Percentiles rank a stretch among this genome's conserved stretches.
phyloP scores from a whole-genome alignment of 2,888 invertebrate genomes.

The Orthonychiurus folsomi region DNA sequence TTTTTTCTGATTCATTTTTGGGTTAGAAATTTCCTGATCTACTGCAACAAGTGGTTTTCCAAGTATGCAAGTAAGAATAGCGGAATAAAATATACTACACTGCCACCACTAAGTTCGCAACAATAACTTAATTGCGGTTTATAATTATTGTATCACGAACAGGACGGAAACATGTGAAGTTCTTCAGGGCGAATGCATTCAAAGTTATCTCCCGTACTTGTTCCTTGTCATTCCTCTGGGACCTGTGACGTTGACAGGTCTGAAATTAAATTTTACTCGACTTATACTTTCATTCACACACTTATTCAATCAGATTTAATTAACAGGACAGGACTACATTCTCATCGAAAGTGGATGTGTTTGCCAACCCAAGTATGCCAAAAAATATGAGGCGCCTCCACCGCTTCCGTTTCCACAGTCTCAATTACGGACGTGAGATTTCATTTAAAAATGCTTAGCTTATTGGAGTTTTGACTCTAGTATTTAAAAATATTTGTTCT shows the following conservation, averaged over 20 bases:
- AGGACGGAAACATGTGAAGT: slow-evolving; percentile 83
- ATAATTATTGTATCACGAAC: slow-evolving; percentile 44
- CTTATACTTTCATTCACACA: too few species aligned
- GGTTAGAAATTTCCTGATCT: slow-evolving; percentile 87
- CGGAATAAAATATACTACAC: slow-evolving; percentile 5
- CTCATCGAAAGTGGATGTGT: slow-evolving; percentile 90
- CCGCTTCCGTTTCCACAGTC: slow-evolving; percentile 37
- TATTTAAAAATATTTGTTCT: background rate
- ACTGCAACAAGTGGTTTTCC: slow-evolving; percentile 83
- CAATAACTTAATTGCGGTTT: slow-evolving; percentile 11
- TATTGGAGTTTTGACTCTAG: background rate
- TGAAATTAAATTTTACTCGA: background rate
- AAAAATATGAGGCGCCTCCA: slow-evolving; percentile 30
- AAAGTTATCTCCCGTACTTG: slow-evolving; percentile 82
- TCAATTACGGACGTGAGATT: too few species aligned
- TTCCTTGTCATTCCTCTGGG: slow-evolving; percentile 84
- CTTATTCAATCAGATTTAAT: background rate
- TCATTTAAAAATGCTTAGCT: too few species aligned
- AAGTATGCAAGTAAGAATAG: slow-evolving; percentile 78
- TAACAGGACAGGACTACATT: slow-evolving; percentile 73
- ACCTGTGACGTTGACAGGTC: slow-evolving; percentile 72
- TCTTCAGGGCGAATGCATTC: slow-evolving; percentile 79
- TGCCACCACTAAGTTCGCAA: background rate
- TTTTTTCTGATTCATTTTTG: slow-evolving; percentile 58
- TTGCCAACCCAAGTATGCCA: slow-evolving; percentile 57